These are phyloP conservation scores for Mungos mungo DNA, from an alignment of 2,113 vertebrate species.

Conservation along the genomic window DNA sequence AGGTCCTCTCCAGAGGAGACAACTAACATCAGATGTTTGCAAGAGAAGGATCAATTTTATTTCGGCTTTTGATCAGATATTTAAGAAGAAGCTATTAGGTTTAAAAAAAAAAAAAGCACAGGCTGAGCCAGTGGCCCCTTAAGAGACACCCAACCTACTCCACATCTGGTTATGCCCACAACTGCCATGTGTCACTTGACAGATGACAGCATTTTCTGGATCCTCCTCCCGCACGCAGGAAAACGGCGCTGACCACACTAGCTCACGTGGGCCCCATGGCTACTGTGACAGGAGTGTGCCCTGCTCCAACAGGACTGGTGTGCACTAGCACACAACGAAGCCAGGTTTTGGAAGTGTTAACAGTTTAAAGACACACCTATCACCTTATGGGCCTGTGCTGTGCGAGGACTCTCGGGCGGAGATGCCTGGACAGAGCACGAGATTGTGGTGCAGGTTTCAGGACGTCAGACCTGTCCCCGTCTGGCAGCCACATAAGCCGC, in stretches of 20 bases:
- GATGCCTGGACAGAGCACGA: accelerated
- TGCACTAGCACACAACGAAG: neutral
- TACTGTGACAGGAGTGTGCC: neutral
- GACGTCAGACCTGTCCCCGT: neutral
- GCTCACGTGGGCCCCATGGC: neutral
- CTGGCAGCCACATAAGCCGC: neutral
- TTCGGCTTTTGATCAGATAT: neutral
- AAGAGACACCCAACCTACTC: neutral
- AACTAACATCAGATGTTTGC: neutral
- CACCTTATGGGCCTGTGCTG: neutral
- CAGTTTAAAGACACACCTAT: neutral
- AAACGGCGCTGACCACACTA: neutral
- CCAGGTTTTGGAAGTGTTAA: accelerated
- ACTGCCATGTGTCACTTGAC: neutral
- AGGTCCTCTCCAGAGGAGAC: neutral
- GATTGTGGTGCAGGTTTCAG: neutral
- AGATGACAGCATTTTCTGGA: neutral
- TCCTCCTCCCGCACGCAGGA: neutral
- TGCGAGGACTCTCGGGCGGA: neutral
- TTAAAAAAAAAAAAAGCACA: neutral
- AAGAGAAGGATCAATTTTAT: neutral
- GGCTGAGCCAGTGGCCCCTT: neutral
- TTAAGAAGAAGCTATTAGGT: neutral
- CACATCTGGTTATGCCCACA: neutral
- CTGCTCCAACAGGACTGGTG: neutral